Conservation (phyloP, 2,113 vertebrate species). For the Emydura subglobosa region DNA sequence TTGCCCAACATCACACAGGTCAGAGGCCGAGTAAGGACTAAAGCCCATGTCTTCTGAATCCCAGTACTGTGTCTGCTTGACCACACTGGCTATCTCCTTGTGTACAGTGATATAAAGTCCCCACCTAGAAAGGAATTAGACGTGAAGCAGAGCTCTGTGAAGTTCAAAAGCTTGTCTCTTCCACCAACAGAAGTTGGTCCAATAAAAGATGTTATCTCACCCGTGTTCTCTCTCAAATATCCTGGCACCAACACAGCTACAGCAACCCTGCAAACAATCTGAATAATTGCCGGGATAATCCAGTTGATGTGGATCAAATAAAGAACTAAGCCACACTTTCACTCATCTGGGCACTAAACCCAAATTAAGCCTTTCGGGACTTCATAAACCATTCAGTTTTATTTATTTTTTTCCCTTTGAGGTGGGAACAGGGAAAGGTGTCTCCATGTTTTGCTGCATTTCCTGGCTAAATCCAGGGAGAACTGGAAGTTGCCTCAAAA, state of each 20-base stretch:
- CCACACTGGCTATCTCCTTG: not conserved
- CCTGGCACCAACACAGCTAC: not conserved
- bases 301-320: not conserved
- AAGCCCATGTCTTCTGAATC: not conserved
- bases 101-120: not conserved
- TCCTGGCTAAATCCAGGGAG: not conserved
- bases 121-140: not conserved
- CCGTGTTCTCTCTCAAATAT: not conserved
- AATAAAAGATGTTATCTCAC: not conserved
- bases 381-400: not conserved
- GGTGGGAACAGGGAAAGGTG: not conserved
- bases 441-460: not conserved
- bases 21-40: not conserved
- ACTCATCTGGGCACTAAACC: fast-evolving
- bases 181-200: not conserved
- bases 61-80: not conserved
- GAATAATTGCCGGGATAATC: not conserved
- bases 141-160: not conserved
- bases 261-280: not conserved
- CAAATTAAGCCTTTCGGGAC: fast-evolving
- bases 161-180: not conserved
- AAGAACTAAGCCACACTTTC: not conserved
- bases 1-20: not conserved
- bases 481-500: not conserved
- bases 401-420: not conserved